Evolutionary conservation across 2,888 invertebrate species (phyloP).

Genomic region (Heliconius charithonia): DNA sequence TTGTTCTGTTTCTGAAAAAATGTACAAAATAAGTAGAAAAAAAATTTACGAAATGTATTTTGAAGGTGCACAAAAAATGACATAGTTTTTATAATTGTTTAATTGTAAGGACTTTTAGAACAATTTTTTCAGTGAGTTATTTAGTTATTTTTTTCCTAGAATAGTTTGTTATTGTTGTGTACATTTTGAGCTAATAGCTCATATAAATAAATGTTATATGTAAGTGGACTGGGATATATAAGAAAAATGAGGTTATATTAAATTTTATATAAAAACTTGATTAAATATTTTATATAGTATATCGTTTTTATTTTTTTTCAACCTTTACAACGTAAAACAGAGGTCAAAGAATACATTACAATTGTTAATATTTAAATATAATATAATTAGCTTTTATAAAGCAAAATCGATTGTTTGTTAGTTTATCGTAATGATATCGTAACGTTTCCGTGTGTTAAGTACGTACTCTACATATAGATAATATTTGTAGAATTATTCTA

Average conservation of each 20-base stretch:
- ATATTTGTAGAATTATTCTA: not conserved
- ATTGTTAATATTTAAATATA: conserved; percentile 28
- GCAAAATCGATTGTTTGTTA: not conserved
- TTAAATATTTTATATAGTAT: conserved; percentile 38
- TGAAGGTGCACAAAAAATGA: conserved; percentile 10
- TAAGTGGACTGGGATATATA: conserved; percentile 60
- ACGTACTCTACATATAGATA: not conserved
- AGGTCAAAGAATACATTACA: conserved; percentile 33
- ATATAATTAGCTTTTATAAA: conserved; percentile 16
- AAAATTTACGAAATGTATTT: conserved; percentile 8
- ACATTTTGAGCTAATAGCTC: conserved; percentile 47
- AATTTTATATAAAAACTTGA: conserved; percentile 41
- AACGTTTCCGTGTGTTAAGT: conserved; percentile 12
- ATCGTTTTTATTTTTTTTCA: conserved; percentile 15
- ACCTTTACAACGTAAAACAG: not conserved
- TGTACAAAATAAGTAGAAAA: conserved; percentile 21
- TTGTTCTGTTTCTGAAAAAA: not conserved
- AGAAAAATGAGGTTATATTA: conserved; percentile 39
- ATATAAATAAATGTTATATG: conserved; percentile 46
- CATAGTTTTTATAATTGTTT: not conserved
- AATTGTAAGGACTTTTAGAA: conserved; percentile 10
- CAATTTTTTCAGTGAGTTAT: conserved; percentile 23
- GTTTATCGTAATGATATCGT: conserved; percentile 5
- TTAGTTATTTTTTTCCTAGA: conserved; percentile 21
- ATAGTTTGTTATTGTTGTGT: conserved; percentile 51